Base-by-base conservation (phyloP, 2,797 vertebrate genomes). In the Galago senegalensis region DNA sequence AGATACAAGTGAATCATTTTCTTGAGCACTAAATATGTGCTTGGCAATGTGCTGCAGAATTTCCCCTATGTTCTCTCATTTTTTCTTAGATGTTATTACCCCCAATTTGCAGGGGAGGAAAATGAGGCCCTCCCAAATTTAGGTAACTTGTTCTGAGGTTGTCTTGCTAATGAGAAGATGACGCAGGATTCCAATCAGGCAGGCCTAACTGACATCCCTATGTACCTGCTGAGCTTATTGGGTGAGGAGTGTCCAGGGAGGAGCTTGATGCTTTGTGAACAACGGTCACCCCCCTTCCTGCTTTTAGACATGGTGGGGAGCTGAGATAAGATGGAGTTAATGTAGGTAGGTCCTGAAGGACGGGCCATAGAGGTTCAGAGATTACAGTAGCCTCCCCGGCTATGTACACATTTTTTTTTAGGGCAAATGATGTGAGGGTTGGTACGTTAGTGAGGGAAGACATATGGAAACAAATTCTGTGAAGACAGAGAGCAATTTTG, bases 281-380 rank as follows among this genome's bases (percentile, higher is more conserved):
- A 46, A 46, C 21, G 46, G 37, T 31, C 6, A 17, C 83, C n/a
- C 10, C 23, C 27, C 72, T 92, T 88, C 63, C 37, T 40, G 25
- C 29, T 87, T 95, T 94, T 67, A 94, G 72, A 75, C 79, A 61
- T 87, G 40, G 25, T 56, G 60, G 29, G 37, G 5, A 87, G 43
- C 25, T 49, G 46, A 49, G 46, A 13, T 49, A 49, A 49, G 11
- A 12, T 49, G 46, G 46, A 49, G 8, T 46, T 46, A 12, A 10
- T 46, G 46, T 46, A 46, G 46, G 46, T 46, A 40, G 40, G 40
- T 43, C 46, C 46, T 49, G 46, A 49, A 49, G 46, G 46, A 13
- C 46, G 2, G 46, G 46, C 46, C 46, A 49, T 12, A 49, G 46
- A 11, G 46, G 46, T 49, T 49, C 11, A 49, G 46, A 49, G 46